These are phyloP conservation scores for Acheta domesticus DNA, from an alignment of 2,888 invertebrate genomes.

Conservation along the genomic window DNA sequence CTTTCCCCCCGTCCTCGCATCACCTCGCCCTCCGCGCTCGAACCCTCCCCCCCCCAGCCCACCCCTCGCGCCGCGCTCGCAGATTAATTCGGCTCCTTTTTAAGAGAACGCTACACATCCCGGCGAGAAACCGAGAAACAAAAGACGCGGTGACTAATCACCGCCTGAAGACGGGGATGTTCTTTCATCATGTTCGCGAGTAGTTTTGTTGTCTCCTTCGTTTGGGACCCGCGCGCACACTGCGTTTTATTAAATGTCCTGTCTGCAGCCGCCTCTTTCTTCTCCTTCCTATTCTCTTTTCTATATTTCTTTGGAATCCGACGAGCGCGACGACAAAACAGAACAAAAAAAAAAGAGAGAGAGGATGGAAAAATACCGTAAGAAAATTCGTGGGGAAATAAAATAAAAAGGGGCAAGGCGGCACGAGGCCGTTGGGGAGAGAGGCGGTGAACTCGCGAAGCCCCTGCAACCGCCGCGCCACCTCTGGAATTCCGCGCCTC, in stretches of 20 bases:
- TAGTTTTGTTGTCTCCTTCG: not conserved
- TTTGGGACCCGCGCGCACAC: too few species aligned
- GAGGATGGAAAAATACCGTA: not conserved
- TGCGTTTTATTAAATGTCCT: not conserved
- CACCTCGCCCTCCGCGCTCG: too few species aligned
- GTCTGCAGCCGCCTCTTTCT: not conserved
- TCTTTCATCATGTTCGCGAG: slow-evolving; percentile 18
- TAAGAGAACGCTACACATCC: too few species aligned
- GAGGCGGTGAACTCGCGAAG: not conserved
- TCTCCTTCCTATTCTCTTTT: not conserved
- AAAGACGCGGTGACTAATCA: slow-evolving; percentile 18
- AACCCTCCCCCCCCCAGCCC: too few species aligned
- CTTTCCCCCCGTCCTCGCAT: too few species aligned
- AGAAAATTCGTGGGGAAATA: not conserved
- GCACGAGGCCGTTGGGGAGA: not conserved
- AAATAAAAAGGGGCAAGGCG: not conserved
- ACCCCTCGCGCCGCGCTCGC: too few species aligned
- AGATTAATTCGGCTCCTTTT: too few species aligned
- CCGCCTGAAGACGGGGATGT: not conserved
- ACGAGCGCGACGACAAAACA: not conserved
- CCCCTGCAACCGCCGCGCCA: not conserved
- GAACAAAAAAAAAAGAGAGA: not conserved
- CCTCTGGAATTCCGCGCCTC: not conserved
- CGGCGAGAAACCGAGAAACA: not conserved
- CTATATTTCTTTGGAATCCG: not conserved